Evolutionary conservation across 1,140 invertebrate species (phyloP), one percentile per base, ranked within the genome.

Genomic region (Trissolcus basalis): DNA sequence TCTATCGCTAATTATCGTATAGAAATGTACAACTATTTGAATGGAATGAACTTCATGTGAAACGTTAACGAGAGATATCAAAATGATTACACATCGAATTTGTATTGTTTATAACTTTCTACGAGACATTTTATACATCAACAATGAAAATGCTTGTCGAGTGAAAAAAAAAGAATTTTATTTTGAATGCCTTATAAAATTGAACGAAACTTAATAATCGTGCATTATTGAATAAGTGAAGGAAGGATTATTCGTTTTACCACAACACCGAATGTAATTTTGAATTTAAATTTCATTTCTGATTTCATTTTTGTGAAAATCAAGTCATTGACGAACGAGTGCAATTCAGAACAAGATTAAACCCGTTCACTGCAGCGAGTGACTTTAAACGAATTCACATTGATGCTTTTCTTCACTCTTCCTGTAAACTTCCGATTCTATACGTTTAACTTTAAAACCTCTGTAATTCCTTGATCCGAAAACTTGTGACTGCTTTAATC

Each of bases 351-450:
- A 27, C 19, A 27, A 27, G 19, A 27, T 27, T 3, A 27, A 27
- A 27, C n/a, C n/a, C n/a, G n/a, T n/a, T n/a, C n/a, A n/a, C n/a
- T n/a, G n/a, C n/a, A n/a, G n/a, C n/a, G n/a, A n/a, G n/a, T n/a
- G n/a, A n/a, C n/a, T n/a, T n/a, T n/a, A n/a, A n/a, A n/a, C n/a
- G n/a, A n/a, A n/a, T n/a, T n/a, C n/a, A 50, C 5, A 50, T n/a
- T 61, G 43, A 47, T 44, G 45, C 13, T 45, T 61, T 63, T 12
- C 55, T 71, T 71, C 44, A 60, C 6, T 44, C 50, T 70, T 70
- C 58, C 45, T 11, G 33, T 63, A 8, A 55, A 61, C 58, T 70
- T 70, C 36, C 48, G 10, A 48, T 1, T 41, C 50, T 39, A 54
- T 11, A 60, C 14, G 47, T 69, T 47, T 8, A n/a, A 53, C 19